phyloP scores from a whole-genome alignment of 2,888 invertebrate species.

The Plebejus melissa region DNA sequence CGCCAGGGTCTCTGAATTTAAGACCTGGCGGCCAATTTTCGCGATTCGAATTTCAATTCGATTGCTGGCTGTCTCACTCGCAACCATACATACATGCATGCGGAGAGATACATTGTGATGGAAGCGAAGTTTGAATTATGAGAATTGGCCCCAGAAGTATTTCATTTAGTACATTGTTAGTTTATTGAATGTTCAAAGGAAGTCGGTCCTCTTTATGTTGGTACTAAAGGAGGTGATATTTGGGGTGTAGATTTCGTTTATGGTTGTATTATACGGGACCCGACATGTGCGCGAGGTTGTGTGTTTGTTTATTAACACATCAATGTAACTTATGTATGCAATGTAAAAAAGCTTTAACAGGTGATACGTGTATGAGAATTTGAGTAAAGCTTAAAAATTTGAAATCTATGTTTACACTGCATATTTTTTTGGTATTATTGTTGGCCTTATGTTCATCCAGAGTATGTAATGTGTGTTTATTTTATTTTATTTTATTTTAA shows the following conservation, averaged over 20 bases:
- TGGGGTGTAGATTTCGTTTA: conserved; percentile 11
- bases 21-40: background rate
- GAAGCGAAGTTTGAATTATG: background rate
- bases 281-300: background rate
- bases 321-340: background rate
- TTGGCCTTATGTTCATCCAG: no score
- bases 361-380: background rate
- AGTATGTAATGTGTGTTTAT: no score
- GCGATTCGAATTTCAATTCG: background rate
- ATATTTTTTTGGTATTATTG: no score
- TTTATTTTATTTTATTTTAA: no score
- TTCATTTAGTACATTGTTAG: conserved; percentile 26
- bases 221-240: conserved; percentile 21
- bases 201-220: conserved; percentile 6
- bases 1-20: conserved; percentile 13
- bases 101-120: background rate
- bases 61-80: background rate
- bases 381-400: no score
- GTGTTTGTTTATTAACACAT: conserved; percentile 7
- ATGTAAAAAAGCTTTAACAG: background rate
- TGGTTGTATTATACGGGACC: conserved; percentile 14
- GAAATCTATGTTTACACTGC: no score
- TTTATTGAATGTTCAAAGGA: conserved; percentile 28
- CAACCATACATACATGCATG: no score
- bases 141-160: background rate